Evolutionary conservation across 2,888 invertebrate genomes (phyloP), one percentile per base, ranked within the genome.

Genomic region (Apodemia hepburni): DNA sequence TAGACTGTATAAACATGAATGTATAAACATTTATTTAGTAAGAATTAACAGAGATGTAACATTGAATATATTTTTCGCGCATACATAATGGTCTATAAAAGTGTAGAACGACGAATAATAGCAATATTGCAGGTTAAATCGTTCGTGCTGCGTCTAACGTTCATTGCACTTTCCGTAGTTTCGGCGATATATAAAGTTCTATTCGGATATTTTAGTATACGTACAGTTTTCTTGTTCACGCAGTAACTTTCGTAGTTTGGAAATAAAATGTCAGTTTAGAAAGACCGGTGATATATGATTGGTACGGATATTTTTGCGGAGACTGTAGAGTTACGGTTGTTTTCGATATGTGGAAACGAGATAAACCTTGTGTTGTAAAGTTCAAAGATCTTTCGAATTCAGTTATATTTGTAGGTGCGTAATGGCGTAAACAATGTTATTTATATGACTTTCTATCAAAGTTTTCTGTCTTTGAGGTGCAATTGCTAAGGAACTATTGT

Each of bases 251-350:
- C 73, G 76, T 77, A 74, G 69, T 73, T 82, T 78, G 75, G 76
- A 76, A 81, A 79, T 77, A 81, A 82, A 84, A 81, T 73, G 77
- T 80, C 80, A 76, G 81, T 80, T 77, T 76, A 78, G 73, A 80
- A 80, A 76, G 76, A 74, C 61, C 69, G 60, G 77, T 80, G 79
- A 84, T 83, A 80, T 83, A 83, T 78, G 69, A 73, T 71, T 67
- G 69, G 73, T 74, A 38, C 38, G 75, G 74, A 75, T 70, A 82
- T 80, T 80, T 79, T 76, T 66, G 71, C 68, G 65, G 42, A 42
- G 42, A 18, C 49, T 11, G 22, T 27, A 65, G 75, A 79, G 79
- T 69, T 72, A 80, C 78, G 73, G 73, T 76, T 82, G 82, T 81
- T 82, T 83, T 77, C 72, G 70, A 67, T 57, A 58, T 60, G 38